phyloP scores from a whole-genome alignment of 2,888 invertebrate species.

The Heliconius cydno region DNA sequence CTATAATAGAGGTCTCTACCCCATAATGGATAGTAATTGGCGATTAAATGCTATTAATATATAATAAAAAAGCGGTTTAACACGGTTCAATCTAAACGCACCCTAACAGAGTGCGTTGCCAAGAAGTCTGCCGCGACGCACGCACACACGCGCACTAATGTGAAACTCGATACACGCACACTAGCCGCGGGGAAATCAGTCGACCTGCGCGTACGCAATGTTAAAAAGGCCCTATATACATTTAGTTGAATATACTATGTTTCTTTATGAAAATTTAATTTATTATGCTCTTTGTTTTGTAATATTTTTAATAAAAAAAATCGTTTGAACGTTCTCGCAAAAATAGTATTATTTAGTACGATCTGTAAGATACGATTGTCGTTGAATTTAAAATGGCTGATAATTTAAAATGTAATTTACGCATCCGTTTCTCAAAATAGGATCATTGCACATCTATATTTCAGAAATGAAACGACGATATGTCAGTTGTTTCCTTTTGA shows the following conservation, averaged over 20 bases:
- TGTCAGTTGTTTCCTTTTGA: constrained; percentile 20
- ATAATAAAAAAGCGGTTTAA: constrained; percentile 48
- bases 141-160: constrained; percentile 56
- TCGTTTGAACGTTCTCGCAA: not conserved
- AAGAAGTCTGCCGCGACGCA: constrained; percentile 66
- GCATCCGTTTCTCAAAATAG: constrained; percentile 32
- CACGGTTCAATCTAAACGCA: constrained; percentile 48
- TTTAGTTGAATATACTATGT: constrained; percentile 7
- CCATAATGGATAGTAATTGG: constrained; percentile 46
- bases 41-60: constrained; percentile 52
- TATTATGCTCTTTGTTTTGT: not conserved
- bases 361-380: not conserved
- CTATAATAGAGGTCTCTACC: constrained; percentile 48
- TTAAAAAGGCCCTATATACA: constrained; percentile 43
- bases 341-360: constrained; percentile 1
- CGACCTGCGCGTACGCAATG: constrained; percentile 49
- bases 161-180: constrained; percentile 65
- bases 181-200: constrained; percentile 63
- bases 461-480: constrained; percentile 21
- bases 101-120: constrained; percentile 62
- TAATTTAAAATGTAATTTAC: constrained; percentile 24
- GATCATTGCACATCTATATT: constrained; percentile 15
- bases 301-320: not conserved
- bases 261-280: not conserved
- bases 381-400: constrained; percentile 1